Conservation (phyloP, 2,797 vertebrate species). For the Premnoplex brunnescens region DNA sequence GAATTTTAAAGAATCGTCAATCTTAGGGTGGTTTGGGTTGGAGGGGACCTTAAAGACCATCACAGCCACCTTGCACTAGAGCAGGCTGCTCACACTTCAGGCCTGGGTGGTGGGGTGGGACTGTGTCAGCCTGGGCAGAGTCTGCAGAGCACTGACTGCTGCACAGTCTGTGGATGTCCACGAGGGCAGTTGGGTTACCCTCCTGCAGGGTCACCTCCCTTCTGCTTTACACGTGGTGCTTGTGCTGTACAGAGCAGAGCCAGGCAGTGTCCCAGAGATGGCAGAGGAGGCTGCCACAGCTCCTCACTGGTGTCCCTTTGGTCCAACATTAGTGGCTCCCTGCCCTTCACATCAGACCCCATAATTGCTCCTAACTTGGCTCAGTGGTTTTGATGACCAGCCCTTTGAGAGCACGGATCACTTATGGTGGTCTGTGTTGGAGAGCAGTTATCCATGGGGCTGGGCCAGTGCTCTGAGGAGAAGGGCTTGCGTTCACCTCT, state of each 20-base stretch:
- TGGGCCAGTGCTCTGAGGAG: background rate
- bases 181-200: accelerated
- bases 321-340: background rate
- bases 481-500: background rate
- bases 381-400: background rate
- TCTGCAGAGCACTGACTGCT: background rate
- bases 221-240: background rate
- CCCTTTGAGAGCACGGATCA: background rate
- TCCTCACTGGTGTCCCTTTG: background rate
- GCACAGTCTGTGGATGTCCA: too few species aligned
- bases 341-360: background rate
- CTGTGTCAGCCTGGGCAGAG: background rate
- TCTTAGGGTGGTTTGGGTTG: background rate
- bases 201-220: background rate
- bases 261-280: background rate
- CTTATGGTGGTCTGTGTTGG: background rate
- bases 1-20: background rate
- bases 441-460: background rate
- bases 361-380: background rate
- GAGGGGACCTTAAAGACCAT: background rate
- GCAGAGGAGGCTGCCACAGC: background rate
- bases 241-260: background rate
- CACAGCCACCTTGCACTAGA: background rate
- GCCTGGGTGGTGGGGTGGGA: background rate
- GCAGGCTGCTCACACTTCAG: background rate